Percentiles rank a stretch among this genome's conserved stretches.
These are phyloP conservation scores for Halcyon smyrnensis DNA, from an alignment of 2,797 vertebrate species.

Conservation along the genomic window DNA sequence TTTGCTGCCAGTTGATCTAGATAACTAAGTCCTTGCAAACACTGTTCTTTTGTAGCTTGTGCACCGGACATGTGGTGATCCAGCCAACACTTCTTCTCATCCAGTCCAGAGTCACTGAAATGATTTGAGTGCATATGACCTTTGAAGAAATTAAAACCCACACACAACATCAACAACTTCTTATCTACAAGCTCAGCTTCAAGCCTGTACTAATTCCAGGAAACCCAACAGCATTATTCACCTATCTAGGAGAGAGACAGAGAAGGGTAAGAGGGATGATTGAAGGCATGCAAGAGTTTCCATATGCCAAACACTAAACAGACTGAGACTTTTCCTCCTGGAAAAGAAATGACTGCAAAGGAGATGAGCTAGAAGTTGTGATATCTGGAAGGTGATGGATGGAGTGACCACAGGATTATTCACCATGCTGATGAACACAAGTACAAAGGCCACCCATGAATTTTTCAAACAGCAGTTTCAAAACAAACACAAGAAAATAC, in stretches of 20 bases:
- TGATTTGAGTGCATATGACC: rapidly evolving
- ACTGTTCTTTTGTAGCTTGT: background rate
- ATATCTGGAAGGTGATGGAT: conserved; percentile 6
- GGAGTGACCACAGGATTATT: background rate
- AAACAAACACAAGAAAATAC: background rate
- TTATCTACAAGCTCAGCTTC: background rate
- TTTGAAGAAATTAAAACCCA: background rate
- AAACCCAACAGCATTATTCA: background rate
- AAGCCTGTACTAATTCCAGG: background rate
- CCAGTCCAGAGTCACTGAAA: background rate
- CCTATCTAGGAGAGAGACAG: background rate
- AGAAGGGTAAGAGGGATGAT: background rate
- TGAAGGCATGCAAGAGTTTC: background rate
- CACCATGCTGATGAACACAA: background rate
- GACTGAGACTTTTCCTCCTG: background rate
- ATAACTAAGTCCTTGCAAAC: background rate
- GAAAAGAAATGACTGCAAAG: background rate
- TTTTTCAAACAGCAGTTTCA: background rate
- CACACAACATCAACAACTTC: background rate
- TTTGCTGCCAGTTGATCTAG: rapidly evolving
- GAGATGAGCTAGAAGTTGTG: background rate
- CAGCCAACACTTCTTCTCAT: background rate
- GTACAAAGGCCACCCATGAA: background rate
- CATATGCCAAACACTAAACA: background rate
- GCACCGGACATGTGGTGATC: background rate